Percentiles rank a stretch among this genome's conserved stretches.
phyloP scores from a whole-genome alignment of 2,888 invertebrate genomes.

The Athrips mouffetella region DNA sequence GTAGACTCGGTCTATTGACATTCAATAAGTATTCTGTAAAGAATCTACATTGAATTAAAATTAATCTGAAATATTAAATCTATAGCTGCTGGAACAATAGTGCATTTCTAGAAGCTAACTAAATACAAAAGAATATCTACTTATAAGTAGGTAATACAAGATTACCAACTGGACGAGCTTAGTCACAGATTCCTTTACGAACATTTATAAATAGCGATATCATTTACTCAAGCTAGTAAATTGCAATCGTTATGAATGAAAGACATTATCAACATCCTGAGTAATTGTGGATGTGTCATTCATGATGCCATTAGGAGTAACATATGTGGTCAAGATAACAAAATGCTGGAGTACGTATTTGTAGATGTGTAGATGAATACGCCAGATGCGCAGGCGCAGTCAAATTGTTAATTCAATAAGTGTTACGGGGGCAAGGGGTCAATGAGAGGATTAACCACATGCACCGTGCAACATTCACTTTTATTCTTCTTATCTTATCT shows the following conservation, averaged over 20 bases:
- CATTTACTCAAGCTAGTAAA: slow-evolving; percentile 40
- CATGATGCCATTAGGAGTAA: not conserved
- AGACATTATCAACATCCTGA: slow-evolving; percentile 64
- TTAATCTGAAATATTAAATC: too few relatives aligned
- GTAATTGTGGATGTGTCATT: slow-evolving; percentile 54
- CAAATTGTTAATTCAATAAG: slow-evolving; percentile 21
- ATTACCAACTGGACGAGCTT: slow-evolving; percentile 8
- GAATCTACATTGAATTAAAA: too few relatives aligned
- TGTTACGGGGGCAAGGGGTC: slow-evolving; percentile 17
- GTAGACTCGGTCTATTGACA: too few relatives aligned
- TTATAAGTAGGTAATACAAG: not conserved
- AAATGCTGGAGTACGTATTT: slow-evolving; percentile 20
- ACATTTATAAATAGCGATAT: slow-evolving; percentile 46
- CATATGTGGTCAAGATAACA: slow-evolving; percentile 14
- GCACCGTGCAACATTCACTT: not conserved
- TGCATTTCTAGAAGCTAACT: slow-evolving; percentile 1
- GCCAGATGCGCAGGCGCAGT: slow-evolving; percentile 27
- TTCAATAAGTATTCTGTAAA: too few relatives aligned
- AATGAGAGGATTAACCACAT: slow-evolving; percentile 9
- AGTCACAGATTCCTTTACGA: slow-evolving; percentile 29
- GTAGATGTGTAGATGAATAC: slow-evolving; percentile 21
- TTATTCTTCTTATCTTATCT: not conserved
- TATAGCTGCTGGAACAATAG: too few relatives aligned
- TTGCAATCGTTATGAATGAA: slow-evolving; percentile 53
- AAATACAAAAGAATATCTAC: not conserved